Evolutionary conservation across 2,888 invertebrate species (phyloP).

Genomic region (Drosophila buzzatii): DNA sequence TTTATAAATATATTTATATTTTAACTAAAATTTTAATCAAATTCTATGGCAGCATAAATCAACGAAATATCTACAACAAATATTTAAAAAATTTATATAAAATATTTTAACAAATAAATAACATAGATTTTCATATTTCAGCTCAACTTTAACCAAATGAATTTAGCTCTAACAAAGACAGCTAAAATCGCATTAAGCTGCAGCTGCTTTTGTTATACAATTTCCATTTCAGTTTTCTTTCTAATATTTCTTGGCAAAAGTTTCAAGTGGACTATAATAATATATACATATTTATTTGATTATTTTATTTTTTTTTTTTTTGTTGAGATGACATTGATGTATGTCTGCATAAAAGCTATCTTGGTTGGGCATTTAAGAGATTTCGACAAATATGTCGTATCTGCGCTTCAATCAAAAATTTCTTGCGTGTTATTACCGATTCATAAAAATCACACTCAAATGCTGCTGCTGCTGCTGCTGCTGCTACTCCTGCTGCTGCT

Average conservation of each 20-base stretch:
- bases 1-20: too few species aligned
- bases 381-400: not conserved
- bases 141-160: not conserved
- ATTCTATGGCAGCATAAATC: too few species aligned
- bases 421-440: conserved; percentile 42
- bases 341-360: not conserved
- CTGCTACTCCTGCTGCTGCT: conserved; percentile 30
- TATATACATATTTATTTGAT: too few species aligned
- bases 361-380: conserved; percentile 24
- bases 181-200: not conserved
- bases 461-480: conserved; percentile 28
- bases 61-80: too few species aligned
- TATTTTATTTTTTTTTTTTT: too few species aligned
- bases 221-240: not conserved
- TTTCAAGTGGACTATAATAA: not conserved
- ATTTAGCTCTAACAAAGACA: not conserved
- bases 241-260: too few species aligned
- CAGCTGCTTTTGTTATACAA: not conserved
- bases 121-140: not conserved
- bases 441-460: conserved; percentile 62
- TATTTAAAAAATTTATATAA: too few species aligned
- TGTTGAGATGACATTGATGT: not conserved
- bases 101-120: not conserved
- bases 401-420: conserved; percentile 22
- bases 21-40: too few species aligned